phyloP scores from a whole-genome alignment of 2,113 vertebrate species.

The Heterocephalus glaber region DNA sequence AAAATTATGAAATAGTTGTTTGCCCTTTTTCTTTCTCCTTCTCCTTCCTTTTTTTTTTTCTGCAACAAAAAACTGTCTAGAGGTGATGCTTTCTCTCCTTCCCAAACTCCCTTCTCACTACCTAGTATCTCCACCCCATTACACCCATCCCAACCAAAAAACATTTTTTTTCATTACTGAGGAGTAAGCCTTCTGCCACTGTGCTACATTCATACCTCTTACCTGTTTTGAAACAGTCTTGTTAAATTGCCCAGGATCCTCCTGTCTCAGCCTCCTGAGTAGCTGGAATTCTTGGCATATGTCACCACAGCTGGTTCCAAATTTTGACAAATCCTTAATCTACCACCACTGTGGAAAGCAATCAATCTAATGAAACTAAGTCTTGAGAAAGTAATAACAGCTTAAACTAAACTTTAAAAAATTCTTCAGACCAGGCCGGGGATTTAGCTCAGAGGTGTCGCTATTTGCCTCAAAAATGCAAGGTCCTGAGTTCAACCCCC shows the following conservation, averaged over 20 bases:
- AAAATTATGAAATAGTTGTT: constrained; percentile 31
- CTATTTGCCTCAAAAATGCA: too few relatives aligned
- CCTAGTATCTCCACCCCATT: background rate
- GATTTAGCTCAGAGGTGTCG: too few relatives aligned
- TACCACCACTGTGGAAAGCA: constrained; percentile 6
- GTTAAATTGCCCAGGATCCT: background rate
- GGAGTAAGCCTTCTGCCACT: background rate
- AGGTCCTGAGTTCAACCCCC: too few relatives aligned
- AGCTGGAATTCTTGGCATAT: background rate
- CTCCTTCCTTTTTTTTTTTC: background rate
- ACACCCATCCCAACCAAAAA: background rate
- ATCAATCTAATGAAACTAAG: constrained; percentile 22
- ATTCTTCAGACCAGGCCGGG: too few relatives aligned
- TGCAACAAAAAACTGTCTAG: background rate
- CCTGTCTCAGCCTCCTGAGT: background rate
- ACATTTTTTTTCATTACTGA: background rate
- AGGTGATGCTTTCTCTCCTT: background rate
- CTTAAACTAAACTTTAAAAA: constrained; percentile 53
- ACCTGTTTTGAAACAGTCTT: background rate
- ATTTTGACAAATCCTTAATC: constrained; percentile 8
- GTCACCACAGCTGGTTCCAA: background rate
- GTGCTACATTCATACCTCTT: background rate
- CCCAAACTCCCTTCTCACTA: background rate
- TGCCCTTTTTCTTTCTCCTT: background rate
- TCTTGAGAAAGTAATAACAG: constrained; percentile 3